Base-by-base conservation (phyloP, 2,888 invertebrate genomes). In the Sinopyrophorus schimmeli region DNA sequence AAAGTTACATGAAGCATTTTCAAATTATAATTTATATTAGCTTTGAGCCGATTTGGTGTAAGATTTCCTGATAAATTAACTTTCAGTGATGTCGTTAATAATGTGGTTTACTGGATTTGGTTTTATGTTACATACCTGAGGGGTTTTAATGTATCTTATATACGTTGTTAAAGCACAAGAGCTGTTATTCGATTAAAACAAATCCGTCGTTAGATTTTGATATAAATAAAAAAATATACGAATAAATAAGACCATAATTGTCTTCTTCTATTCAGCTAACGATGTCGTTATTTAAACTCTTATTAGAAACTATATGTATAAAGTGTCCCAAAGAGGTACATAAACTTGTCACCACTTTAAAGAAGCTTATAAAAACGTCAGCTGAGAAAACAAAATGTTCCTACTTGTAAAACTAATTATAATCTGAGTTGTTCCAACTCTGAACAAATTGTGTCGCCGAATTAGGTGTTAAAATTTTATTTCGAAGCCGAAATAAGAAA, bases 391-490 rank as follows among this genome's bases (percentile, higher is more conserved):
- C 58, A 62, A 58, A 57, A 58, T 50, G 53, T 52, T 54, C 55
- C 53, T 50, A 57, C 57, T 59, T 60, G 61, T 58, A 60, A 61
- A 62, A 61, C 61, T 62, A 62, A 62, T 62, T 62, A 62, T 58
- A 57, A 61, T 58, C 54, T 51, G 51, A 57, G 57, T 54, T 53
- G 55, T 48, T 56, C 53, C 55, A 50, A 57, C 57, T 61, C 54
- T 54, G 59, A 56, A 58, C 62, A 64, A 65, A 65, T 62, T 60
- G 65, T 59, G 53, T 60, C 57, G 55, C 62, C 60, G 61, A 63
- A 66, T 63, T 65, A 66, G 63, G 65, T 68, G 66, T 66, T 68
- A 67, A 68, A 67, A 68, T 69, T 68, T 67, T 67, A 67, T 66
- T 63, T 65, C 51, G 58, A 41, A 41, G 57, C 55, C 60, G 66